phyloP scores from a whole-genome alignment of 37 sponge, comb jelly and placozoan species.

The Trichoplax adhaerens region DNA sequence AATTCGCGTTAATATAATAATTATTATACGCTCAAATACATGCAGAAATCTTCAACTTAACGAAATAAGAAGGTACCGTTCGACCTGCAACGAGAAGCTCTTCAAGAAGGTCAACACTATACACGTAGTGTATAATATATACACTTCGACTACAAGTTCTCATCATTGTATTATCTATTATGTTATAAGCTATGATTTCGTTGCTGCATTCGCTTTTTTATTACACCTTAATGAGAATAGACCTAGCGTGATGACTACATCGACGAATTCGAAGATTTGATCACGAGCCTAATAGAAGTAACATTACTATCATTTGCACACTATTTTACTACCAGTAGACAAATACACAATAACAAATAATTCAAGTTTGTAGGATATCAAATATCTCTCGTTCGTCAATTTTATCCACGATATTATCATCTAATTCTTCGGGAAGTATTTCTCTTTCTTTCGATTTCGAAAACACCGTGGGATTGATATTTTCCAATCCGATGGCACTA shows the following conservation, averaged over 20 bases:
- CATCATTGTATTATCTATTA: no score
- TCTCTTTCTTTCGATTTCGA: constrained; percentile 9
- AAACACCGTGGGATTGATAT: constrained; percentile 59
- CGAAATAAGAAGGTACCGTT: no score
- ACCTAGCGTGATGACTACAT: constrained; percentile 2
- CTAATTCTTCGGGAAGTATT: constrained; percentile 29
- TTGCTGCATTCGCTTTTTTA: no score
- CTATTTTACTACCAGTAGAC: constrained; percentile 7
- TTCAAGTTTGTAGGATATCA: constrained; percentile 20
- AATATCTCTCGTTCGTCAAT: constrained; percentile 72
- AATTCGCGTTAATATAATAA: no score
- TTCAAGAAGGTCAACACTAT: no score
- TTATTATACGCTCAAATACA: no score
- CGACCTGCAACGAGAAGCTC: no score
- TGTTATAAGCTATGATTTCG: no score
- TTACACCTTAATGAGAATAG: no score
- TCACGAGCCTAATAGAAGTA: constrained; percentile 1
- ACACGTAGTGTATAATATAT: no score
- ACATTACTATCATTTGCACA: constrained; percentile 3
- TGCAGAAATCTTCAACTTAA: no score
- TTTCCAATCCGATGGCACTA: constrained; percentile 21
- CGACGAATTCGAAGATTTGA: constrained; percentile 5
- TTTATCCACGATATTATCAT: constrained; percentile 45
- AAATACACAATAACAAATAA: neutral
- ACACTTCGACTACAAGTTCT: no score